phyloP scores from a whole-genome alignment of 35 echinoderm and acorn worm genomes.

The Stichopus chloronotus region DNA sequence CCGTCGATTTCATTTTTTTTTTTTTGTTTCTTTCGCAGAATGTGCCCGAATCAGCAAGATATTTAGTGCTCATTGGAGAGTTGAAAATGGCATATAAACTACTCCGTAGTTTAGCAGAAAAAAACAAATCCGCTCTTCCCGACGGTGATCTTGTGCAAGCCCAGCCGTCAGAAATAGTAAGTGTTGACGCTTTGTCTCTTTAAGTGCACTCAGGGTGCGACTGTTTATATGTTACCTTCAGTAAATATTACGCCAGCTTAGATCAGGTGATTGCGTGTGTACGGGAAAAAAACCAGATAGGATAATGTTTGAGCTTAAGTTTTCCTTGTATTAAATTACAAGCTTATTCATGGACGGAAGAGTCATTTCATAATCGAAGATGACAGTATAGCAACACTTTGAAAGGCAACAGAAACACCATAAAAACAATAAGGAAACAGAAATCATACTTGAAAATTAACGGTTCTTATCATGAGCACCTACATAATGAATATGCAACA shows the following conservation, averaged over 20 bases:
- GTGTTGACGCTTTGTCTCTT: background rate
- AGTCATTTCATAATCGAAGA: too few relatives aligned
- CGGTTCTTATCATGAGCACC: too few relatives aligned
- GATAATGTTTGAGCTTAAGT: too few relatives aligned
- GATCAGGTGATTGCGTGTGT: background rate
- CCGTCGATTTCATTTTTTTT: background rate
- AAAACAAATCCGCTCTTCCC: constrained; percentile 33
- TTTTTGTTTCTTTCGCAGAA: constrained; percentile 39
- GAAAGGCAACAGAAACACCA: too few relatives aligned
- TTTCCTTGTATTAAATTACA: too few relatives aligned
- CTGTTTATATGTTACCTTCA: too few relatives aligned
- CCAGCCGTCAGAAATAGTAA: constrained; percentile 45
- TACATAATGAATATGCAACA: too few relatives aligned
- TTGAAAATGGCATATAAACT: constrained; percentile 51
- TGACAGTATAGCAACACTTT: too few relatives aligned
- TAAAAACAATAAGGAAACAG: too few relatives aligned
- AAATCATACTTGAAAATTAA: too few relatives aligned
- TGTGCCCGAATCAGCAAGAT: constrained; percentile 77
- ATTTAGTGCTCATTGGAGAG: constrained; percentile 64
- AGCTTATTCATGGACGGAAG: too few relatives aligned
- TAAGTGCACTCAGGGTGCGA: too few relatives aligned
- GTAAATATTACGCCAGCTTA: background rate
- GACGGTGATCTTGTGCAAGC: constrained; percentile 67
- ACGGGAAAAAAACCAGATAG: background rate
- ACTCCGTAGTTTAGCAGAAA: constrained; percentile 55